Evolutionary conservation across 1,140 invertebrate genomes (phyloP).

Genomic region (Hestina assimilis): DNA sequence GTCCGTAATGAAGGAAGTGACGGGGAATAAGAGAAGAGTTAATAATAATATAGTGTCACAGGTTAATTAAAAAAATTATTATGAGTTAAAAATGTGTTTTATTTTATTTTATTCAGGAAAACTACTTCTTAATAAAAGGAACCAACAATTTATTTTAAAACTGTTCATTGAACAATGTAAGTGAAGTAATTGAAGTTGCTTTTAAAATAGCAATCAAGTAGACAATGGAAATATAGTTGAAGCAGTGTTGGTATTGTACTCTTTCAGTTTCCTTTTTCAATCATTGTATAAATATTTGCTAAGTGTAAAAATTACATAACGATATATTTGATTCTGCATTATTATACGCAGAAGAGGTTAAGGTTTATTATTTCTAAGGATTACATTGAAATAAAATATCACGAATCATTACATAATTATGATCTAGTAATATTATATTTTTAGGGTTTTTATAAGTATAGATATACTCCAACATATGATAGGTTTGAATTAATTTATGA

Average conservation of each 20-base stretch:
- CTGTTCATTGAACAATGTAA: constrained; percentile 1
- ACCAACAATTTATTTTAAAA: background rate
- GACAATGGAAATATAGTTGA: background rate
- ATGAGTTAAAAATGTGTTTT: too few relatives aligned
- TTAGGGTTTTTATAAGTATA: background rate
- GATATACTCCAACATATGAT: background rate
- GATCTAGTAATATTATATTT: background rate
- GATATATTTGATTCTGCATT: too few relatives aligned
- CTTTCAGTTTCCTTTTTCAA: background rate
- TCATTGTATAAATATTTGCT: background rate
- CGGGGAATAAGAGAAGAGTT: too few relatives aligned
- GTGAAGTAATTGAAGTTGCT: constrained; percentile 2
- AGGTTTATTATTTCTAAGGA: too few relatives aligned
- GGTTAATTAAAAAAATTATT: background rate
- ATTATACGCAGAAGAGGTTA: too few relatives aligned
- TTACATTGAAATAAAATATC: too few relatives aligned
- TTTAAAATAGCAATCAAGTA: background rate
- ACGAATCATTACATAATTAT: too few relatives aligned
- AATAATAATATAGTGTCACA: too few relatives aligned
- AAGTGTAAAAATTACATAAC: too few relatives aligned
- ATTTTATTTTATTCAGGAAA: too few relatives aligned
- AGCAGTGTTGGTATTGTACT: background rate
- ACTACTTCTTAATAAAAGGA: background rate
- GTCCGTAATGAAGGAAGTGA: too few relatives aligned
- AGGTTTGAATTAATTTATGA: background rate